phyloP scores from a whole-genome alignment of 2,797 vertebrate species.

The Tympanoctomys barrerae region DNA sequence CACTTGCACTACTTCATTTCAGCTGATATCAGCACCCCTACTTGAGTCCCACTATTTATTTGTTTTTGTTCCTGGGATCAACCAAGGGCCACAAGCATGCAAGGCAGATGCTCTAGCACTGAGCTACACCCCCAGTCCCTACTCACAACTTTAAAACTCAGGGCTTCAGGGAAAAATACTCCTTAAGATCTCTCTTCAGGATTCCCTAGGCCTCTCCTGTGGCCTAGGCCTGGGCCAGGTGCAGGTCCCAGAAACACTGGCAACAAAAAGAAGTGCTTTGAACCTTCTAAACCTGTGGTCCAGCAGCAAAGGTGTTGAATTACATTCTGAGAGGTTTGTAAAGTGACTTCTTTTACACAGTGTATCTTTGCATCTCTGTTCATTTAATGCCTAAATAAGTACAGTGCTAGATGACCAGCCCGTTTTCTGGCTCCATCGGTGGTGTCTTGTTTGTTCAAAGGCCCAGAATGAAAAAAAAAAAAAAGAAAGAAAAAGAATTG shows the following conservation, averaged over 20 bases:
- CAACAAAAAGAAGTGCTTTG: background rate
- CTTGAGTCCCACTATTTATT: background rate
- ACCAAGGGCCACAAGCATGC: too few species aligned
- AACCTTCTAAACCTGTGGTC: background rate
- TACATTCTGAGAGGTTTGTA: background rate
- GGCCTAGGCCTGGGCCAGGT: background rate
- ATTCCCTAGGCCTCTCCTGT: background rate
- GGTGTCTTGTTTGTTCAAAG: slow-evolving; percentile 46
- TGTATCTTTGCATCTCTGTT: background rate
- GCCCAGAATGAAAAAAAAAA: background rate
- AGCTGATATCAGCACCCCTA: background rate
- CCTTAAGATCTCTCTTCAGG: background rate
- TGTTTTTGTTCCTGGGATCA: background rate
- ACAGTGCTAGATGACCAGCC: background rate
- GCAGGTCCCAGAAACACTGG: background rate
- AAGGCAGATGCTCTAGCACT: background rate
- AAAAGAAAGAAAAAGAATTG: too few species aligned
- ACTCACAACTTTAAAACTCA: slow-evolving; percentile 51
- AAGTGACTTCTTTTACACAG: background rate
- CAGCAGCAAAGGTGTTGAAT: background rate
- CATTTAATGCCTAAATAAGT: background rate
- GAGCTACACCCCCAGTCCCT: background rate
- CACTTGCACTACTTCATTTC: background rate
- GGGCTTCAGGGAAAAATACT: slow-evolving; percentile 5
- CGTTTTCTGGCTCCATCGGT: background rate